Conservation (phyloP, 2,797 vertebrate species). For the Anguilla obscura region DNA sequence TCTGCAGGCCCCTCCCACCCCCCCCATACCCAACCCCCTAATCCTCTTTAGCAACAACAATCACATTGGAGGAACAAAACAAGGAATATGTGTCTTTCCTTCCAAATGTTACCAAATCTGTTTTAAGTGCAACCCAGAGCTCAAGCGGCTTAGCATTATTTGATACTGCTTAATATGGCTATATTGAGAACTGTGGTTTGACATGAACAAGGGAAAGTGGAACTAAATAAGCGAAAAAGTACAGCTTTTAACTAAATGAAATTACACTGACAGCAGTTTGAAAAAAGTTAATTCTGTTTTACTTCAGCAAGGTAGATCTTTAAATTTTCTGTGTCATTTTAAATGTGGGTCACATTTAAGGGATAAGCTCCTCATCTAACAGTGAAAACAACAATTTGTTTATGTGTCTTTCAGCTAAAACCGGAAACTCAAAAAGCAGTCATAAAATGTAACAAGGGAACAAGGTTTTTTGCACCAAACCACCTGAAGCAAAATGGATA, state of each 20-base stretch:
- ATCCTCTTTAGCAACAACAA: conserved; percentile 35
- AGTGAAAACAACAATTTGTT: not conserved
- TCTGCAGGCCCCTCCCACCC: not conserved
- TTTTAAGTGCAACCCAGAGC: not conserved
- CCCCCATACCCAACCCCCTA: conserved; percentile 5
- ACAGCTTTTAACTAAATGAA: conserved; percentile 1
- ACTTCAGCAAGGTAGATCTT: not conserved
- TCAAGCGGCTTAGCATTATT: not conserved
- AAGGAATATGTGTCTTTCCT: not conserved
- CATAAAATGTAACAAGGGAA: not conserved
- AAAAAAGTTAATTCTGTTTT: conserved; percentile 3
- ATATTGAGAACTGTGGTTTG: not conserved
- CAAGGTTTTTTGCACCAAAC: not conserved
- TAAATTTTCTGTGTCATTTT: not conserved
- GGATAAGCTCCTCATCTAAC: not conserved
- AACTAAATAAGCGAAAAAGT: not conserved
- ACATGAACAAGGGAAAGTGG: not conserved
- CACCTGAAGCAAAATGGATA: not conserved
- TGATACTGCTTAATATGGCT: conserved; percentile 6
- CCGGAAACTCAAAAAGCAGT: not conserved
- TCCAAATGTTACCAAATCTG: conserved; percentile 20
- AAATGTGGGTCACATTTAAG: conserved; percentile 6
- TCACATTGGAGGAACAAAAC: conserved; percentile 18
- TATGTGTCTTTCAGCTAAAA: not conserved
- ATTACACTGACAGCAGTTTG: not conserved